phyloP scores from a whole-genome alignment of 2,797 vertebrate species.

The Silurus lanzhouensis region DNA sequence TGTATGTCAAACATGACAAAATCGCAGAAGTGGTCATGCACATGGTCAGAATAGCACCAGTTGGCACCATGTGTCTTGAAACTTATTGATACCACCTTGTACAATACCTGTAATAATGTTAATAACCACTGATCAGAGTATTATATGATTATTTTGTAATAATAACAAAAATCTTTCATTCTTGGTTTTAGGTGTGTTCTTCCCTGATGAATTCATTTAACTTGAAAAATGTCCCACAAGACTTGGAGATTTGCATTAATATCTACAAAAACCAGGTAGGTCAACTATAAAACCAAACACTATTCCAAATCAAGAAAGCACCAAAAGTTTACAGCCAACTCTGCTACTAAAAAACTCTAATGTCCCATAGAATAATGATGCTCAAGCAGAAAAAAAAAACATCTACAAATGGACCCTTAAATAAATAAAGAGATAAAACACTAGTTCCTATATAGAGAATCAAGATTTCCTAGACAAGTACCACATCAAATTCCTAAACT shows the following conservation, averaged over 20 bases:
- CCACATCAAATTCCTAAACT: not conserved
- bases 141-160: not conserved
- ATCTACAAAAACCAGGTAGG: conserved; percentile 71
- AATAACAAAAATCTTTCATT: too few relatives aligned
- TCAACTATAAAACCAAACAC: not conserved
- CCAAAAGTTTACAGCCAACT: not conserved
- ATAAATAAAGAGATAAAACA: not conserved
- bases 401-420: not conserved
- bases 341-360: not conserved
- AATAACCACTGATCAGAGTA: not conserved
- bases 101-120: too few relatives aligned
- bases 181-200: conserved; percentile 76
- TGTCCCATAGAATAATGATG: not conserved
- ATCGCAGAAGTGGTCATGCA: too few relatives aligned
- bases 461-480: not conserved
- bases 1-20: too few relatives aligned
- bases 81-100: too few relatives aligned
- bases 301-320: not conserved
- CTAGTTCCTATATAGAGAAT: not conserved
- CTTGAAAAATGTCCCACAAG: conserved; percentile 71
- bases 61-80: too few relatives aligned
- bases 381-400: not conserved
- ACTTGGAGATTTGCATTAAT: conserved; percentile 76
- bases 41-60: too few relatives aligned
- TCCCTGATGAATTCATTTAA: conserved; percentile 78